Conservation (phyloP, 2,113 vertebrate species). For the Sminthopsis crassicaudata region DNA sequence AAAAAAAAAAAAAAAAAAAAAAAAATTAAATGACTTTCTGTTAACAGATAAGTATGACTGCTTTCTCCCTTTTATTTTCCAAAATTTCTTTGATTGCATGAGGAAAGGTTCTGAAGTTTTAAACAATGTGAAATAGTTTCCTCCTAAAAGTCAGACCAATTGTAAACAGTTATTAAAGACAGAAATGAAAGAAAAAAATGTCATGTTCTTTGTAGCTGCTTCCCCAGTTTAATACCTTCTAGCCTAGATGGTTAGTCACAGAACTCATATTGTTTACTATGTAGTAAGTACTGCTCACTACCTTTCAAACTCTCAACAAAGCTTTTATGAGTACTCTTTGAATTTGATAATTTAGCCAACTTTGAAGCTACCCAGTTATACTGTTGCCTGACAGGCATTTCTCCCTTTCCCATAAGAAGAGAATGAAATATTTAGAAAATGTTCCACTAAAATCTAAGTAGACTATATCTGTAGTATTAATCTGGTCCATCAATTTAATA, state of each 20-base stretch:
- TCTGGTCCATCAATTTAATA: background rate
- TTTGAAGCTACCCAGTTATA: background rate
- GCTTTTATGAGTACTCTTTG: background rate
- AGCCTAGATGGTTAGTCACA: background rate
- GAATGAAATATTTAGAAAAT: background rate
- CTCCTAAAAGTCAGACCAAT: background rate
- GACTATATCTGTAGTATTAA: background rate
- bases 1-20: no score
- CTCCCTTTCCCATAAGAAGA: background rate
- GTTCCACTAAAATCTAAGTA: background rate
- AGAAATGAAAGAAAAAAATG: background rate
- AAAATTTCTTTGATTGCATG: background rate
- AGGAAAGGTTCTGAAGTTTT: background rate
- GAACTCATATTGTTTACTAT: background rate
- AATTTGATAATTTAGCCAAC: background rate
- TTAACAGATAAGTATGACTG: background rate
- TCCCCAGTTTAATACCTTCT: background rate
- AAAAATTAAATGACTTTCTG: background rate
- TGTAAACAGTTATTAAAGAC: background rate
- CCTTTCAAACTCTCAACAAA: background rate
- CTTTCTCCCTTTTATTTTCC: background rate
- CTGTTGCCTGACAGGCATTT: background rate
- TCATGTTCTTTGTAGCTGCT: background rate
- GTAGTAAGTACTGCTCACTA: constrained; percentile 16
- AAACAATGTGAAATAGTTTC: constrained; percentile 7